Base-by-base conservation (phyloP, 1,140 invertebrate species). In the Cotesia vestalis region DNA sequence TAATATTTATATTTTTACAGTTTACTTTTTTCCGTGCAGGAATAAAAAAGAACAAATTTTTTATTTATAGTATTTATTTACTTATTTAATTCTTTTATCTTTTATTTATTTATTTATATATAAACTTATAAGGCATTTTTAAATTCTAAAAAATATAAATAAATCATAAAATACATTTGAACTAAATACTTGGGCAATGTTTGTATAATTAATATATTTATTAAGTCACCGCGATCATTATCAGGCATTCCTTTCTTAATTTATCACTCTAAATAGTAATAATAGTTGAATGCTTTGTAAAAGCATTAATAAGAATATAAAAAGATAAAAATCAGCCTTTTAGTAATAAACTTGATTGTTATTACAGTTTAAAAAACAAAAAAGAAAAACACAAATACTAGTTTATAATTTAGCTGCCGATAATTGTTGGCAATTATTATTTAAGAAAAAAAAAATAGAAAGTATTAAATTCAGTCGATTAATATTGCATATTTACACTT, bases 141-240 rank as follows among this genome's bases (percentile, higher is more conserved):
- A 67, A 66, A 46, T 35, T 74, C 78, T 73, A 75, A 77, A 70
- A 66, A 62, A 61, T 72, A 77, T 80, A 83, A 79, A 82, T 79
- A 78, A 80, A n/a, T 63, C 75, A 78, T 55, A 55, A 34, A 8
- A 70, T 79, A 76, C 78, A 80, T 78, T 78, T 74, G 72, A 82
- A 80, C 74, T 79, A 77, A 77, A 73, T 75, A 77, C 74, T 73
- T 80, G 84, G 83, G 83, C 83, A 85, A 83, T 85, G 76, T 77
- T 4, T 46, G 40, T 46, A 46, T 46, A 46, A 46, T 46, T 46
- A 40, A 40, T 40, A 40, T 40, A 40, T 40, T 8, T 74, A 66
- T 60, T 76, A 46, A 68, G 71, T 75, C 71, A 69, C 51, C 67
- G 51, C 52, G 68, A 61, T 74, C 73, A 70, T 78, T 8, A 5